Percentiles rank a stretch among this genome's conserved stretches.
phyloP scores from a whole-genome alignment of 2,888 invertebrate genomes.

The Eupithecia subumbrata region DNA sequence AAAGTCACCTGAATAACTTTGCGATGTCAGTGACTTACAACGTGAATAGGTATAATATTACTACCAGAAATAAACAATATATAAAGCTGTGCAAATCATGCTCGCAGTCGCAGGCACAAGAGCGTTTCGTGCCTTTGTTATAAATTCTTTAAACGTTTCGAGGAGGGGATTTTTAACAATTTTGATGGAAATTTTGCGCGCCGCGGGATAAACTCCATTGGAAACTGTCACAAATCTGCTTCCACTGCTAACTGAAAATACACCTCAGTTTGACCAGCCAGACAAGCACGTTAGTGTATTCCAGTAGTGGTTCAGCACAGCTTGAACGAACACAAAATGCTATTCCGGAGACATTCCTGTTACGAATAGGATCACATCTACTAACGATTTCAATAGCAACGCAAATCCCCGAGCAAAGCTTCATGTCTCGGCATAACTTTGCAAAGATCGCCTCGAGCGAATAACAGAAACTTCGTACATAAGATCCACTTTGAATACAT shows the following conservation, averaged over 20 bases:
- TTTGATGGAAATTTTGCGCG: background rate
- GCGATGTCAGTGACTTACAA: constrained; percentile 16
- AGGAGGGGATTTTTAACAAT: background rate
- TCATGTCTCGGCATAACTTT: constrained; percentile 25
- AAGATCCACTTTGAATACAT: constrained; percentile 5
- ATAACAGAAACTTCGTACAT: constrained; percentile 2
- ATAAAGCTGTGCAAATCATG: constrained; percentile 3
- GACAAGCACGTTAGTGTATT: background rate
- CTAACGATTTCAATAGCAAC: background rate
- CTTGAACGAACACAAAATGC: background rate
- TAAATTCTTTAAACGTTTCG: background rate
- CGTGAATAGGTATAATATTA: background rate
- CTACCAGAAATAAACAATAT: background rate
- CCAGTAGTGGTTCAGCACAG: background rate
- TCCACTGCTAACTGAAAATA: background rate
- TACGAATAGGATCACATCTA: background rate
- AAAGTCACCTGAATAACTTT: constrained; percentile 30
- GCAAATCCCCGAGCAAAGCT: constrained; percentile 1
- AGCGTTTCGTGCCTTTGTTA: background rate
- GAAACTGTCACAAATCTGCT: background rate
- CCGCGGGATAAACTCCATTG: background rate
- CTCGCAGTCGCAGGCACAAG: constrained; percentile 4
- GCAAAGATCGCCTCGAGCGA: background rate
- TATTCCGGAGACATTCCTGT: background rate
- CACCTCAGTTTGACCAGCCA: background rate